Conservation (phyloP, 1,140 invertebrate species). For the Carposina sasakii region DNA sequence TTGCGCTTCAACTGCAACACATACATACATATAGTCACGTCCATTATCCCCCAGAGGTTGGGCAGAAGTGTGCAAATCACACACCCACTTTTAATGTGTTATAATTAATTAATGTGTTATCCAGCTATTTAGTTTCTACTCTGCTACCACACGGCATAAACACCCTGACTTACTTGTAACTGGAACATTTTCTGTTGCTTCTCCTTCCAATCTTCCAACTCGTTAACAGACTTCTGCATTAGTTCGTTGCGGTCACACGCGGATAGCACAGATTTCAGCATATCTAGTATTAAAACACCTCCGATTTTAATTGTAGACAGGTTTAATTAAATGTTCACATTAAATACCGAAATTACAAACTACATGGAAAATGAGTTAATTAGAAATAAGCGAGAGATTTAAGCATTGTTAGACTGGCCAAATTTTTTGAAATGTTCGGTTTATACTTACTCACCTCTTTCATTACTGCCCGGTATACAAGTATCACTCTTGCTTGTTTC, state of each 20-base stretch:
- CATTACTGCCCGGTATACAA: conserved; percentile 24
- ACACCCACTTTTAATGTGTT: neutral
- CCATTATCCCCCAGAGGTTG: too few species aligned
- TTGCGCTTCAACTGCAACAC: conserved; percentile 47
- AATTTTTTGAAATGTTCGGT: too few species aligned
- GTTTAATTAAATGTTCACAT: too few species aligned
- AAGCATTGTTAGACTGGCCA: too few species aligned
- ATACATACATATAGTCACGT: too few species aligned
- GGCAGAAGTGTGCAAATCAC: too few species aligned
- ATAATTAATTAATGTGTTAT: neutral
- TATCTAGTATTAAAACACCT: conserved; percentile 26
- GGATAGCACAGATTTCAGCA: conserved; percentile 28
- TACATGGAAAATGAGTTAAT: conserved; percentile 2
- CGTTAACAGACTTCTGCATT: conserved; percentile 52
- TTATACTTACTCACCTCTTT: conserved; percentile 26
- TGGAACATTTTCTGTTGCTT: conserved; percentile 56
- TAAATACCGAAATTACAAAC: too few species aligned
- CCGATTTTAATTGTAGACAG: too few species aligned
- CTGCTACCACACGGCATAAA: neutral
- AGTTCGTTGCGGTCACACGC: conserved; percentile 35
- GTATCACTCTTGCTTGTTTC: conserved; percentile 40
- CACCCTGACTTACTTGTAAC: conserved; percentile 36
- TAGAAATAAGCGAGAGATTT: too few species aligned
- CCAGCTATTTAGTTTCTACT: neutral
- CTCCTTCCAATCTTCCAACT: conserved; percentile 64